These are phyloP conservation scores for Idaea aversata DNA, from an alignment of 2,888 invertebrate genomes.

Conservation along the genomic window DNA sequence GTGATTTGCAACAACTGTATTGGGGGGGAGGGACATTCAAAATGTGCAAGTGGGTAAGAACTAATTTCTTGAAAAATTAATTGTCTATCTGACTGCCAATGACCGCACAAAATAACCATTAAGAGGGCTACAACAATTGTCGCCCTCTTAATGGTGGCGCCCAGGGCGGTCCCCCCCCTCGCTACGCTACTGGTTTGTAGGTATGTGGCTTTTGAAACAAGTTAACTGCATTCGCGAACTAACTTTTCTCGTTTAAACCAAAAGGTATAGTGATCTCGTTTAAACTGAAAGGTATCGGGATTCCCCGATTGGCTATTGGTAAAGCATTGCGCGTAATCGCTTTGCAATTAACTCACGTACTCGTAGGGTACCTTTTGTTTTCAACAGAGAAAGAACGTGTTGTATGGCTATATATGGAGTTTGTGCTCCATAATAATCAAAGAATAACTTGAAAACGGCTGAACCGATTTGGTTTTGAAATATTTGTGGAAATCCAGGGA, in stretches of 20 bases:
- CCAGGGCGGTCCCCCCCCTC: neutral
- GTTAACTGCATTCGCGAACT: conserved; percentile 10
- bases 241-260: conserved; percentile 17
- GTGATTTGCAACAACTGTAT: too few relatives aligned
- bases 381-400: neutral
- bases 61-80: too few relatives aligned
- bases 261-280: conserved; percentile 12
- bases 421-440: too few relatives aligned
- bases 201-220: conserved; percentile 9
- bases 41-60: too few relatives aligned
- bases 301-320: conserved; percentile 11
- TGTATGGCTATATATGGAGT: neutral
- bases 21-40: too few relatives aligned
- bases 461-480: too few relatives aligned
- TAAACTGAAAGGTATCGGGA: conserved; percentile 12
- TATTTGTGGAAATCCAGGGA: too few relatives aligned
- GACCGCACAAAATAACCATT: too few relatives aligned
- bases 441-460: too few relatives aligned
- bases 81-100: neutral
- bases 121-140: too few relatives aligned
- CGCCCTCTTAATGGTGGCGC: too few relatives aligned
- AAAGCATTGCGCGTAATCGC: conserved; percentile 10
- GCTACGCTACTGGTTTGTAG: conserved; percentile 5
- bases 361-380: neutral
- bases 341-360: neutral